Conservation (phyloP, 92 coral and sea anemone species). For the Metridium senile region DNA sequence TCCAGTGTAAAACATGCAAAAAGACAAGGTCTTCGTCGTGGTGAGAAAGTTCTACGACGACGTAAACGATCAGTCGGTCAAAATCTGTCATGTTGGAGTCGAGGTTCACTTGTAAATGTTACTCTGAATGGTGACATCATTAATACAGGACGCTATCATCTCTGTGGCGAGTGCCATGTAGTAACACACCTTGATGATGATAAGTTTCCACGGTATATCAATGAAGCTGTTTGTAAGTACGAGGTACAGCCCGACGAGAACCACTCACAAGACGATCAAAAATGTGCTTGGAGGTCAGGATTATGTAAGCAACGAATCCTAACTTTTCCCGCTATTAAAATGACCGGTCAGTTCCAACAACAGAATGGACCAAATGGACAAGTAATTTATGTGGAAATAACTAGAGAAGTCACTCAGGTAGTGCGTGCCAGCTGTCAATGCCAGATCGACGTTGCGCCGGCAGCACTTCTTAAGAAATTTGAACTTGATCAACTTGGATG, state of each 20-base stretch:
- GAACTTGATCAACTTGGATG: too few species aligned
- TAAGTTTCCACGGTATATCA: constrained; percentile 48
- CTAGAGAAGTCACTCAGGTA: not conserved
- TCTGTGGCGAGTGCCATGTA: constrained; percentile 61
- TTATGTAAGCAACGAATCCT: constrained; percentile 20
- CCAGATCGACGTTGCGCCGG: too few species aligned
- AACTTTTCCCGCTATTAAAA: constrained; percentile 1
- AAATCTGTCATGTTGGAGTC: not conserved
- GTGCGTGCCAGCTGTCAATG: constrained; percentile 31
- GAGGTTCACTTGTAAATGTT: constrained; percentile 1
- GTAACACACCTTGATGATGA: constrained; percentile 29
- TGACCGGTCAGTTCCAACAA: not conserved
- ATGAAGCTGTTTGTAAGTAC: constrained; percentile 58
- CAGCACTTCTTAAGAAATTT: too few species aligned
- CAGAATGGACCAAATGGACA: not conserved
- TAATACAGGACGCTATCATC: not conserved
- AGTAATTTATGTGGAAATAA: constrained; percentile 1
- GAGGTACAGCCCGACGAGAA: not conserved
- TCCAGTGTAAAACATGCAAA: not conserved
- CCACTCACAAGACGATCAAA: not conserved
- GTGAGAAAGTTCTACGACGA: not conserved
- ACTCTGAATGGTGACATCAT: not conserved
- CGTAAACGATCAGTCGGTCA: not conserved
- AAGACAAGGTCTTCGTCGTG: not conserved
- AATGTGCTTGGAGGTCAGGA: constrained; percentile 16